Evolutionary conservation across 2,797 vertebrate species (phyloP).

Genomic region (Hydrocynus forskahlii): DNA sequence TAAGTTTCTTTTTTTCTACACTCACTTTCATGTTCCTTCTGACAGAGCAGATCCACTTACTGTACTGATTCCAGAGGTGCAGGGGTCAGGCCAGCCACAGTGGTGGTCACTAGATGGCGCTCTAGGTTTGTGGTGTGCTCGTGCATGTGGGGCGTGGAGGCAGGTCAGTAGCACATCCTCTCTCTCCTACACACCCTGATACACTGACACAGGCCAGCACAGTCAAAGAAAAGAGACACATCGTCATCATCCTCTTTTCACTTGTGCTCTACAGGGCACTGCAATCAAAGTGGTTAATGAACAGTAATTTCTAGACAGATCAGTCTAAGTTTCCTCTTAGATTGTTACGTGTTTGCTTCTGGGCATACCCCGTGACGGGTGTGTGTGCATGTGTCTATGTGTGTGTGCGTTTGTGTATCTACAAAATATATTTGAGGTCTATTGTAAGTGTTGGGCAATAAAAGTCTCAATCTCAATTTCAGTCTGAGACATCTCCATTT

Average conservation of each 20-base stretch:
- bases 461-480: no score
- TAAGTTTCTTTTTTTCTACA: not conserved
- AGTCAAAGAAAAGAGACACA: not conserved
- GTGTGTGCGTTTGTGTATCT: not conserved
- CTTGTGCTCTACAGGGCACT: not conserved
- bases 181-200: slow-evolving; percentile 17
- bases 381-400: no score
- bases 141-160: not conserved
- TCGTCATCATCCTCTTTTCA: not conserved
- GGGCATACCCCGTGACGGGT: not conserved
- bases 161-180: slow-evolving; percentile 14
- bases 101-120: slow-evolving; percentile 79
- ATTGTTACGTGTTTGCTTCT: not conserved
- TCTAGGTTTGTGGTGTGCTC: slow-evolving; percentile 73
- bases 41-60: not conserved
- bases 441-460: no score
- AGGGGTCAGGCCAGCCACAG: slow-evolving; percentile 8
- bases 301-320: not conserved
- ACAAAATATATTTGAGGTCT: not conserved
- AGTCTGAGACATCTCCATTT: no score
- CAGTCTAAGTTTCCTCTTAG: not conserved
- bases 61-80: not conserved
- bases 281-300: slow-evolving; percentile 6
- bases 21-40: not conserved
- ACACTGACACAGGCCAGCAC: slow-evolving; percentile 33